A percentile compares a stretch with the other conserved stretches of the same genome.
phyloP scores from a whole-genome alignment of 2,797 vertebrate genomes.

The Poecilia wingei region DNA sequence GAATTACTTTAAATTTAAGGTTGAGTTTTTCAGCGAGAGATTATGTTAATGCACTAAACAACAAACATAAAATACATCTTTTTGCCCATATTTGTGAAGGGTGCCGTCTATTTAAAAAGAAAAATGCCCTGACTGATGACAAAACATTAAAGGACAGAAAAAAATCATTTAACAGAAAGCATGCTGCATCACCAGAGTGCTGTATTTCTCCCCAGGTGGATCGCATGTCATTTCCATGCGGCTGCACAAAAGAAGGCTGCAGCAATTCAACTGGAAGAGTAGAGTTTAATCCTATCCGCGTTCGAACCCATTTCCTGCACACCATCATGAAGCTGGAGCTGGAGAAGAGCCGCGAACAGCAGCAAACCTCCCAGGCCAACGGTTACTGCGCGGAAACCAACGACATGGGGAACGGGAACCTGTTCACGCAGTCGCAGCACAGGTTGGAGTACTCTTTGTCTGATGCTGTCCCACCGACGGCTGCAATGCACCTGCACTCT shows the following conservation, averaged over 20 bases:
- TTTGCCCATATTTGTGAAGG: background rate
- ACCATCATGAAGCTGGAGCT: constrained; percentile 99
- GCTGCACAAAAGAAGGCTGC: constrained; percentile 98
- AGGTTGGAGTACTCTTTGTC: constrained; percentile 88
- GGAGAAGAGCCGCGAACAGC: constrained; percentile 95
- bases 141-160: background rate
- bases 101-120: background rate
- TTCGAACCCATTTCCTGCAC: constrained; percentile 99
- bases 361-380: constrained; percentile 82
- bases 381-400: constrained; percentile 82
- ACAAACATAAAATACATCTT: background rate
- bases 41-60: background rate
- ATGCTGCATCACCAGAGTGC: background rate
- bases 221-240: constrained; percentile 98
- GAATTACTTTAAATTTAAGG: background rate
- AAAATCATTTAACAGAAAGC: background rate
- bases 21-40: background rate
- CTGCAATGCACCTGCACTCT: constrained; percentile 88
- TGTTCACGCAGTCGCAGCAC: constrained; percentile 85
- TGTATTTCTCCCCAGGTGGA: constrained; percentile 87
- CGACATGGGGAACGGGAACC: constrained; percentile 82
- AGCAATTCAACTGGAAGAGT: constrained; percentile 96
- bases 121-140: background rate
- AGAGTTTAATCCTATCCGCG: constrained; percentile 98
- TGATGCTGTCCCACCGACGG: constrained; percentile 85